phyloP scores from a whole-genome alignment of 2,888 invertebrate genomes.

The Drosophila aldrichi region DNA sequence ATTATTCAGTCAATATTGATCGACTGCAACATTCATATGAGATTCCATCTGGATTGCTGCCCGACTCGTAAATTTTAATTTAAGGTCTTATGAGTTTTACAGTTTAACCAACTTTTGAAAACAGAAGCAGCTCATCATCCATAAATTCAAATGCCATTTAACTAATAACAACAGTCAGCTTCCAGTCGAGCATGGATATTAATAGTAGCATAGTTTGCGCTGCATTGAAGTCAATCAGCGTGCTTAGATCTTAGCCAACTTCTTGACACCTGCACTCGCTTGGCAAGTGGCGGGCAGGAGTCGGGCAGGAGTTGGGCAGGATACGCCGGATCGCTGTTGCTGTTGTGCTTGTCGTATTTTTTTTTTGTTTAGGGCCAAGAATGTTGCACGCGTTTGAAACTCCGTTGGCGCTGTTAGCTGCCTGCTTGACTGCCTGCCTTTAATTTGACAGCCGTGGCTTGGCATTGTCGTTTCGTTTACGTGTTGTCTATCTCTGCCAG shows the following conservation, averaged over 20 bases:
- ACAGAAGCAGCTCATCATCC: too few species aligned
- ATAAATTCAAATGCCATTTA: too few species aligned
- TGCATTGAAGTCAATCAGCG: conserved; percentile 9
- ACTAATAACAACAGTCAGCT: too few species aligned
- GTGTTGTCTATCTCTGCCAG: conserved; percentile 75
- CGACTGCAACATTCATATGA: too few species aligned
- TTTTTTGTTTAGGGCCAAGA: conserved; percentile 24
- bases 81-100: too few species aligned
- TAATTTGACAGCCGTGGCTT: conserved; percentile 78
- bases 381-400: conserved; percentile 47
- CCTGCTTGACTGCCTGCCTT: conserved; percentile 61
- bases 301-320: too few species aligned
- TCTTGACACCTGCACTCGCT: conserved; percentile 14
- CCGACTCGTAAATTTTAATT: too few species aligned
- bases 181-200: not conserved
- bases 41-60: too few species aligned
- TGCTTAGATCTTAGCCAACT: not conserved
- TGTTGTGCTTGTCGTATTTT: not conserved
- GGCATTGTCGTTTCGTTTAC: conserved; percentile 78
- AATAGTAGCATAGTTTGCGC: not conserved
- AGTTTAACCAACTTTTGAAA: too few species aligned
- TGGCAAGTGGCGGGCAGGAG: conserved; percentile 1
- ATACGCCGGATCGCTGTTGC: not conserved
- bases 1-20: too few species aligned
- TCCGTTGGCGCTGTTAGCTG: conserved; percentile 35